These are phyloP conservation scores for Falco novaeseelandiae DNA, from an alignment of 2,797 vertebrate genomes.

Conservation along the genomic window DNA sequence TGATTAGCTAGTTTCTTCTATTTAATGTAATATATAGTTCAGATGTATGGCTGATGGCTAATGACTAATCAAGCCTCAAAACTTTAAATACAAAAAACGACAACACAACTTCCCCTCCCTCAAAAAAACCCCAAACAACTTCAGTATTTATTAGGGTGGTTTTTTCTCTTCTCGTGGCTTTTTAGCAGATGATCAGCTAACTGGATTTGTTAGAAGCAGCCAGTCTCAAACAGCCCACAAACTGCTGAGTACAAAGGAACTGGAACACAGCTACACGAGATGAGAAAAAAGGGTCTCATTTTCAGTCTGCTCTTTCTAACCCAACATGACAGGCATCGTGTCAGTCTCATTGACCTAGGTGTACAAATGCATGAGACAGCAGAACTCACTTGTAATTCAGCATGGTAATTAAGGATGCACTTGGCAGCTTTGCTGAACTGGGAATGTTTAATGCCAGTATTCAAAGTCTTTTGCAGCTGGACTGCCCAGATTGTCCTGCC, in stretches of 20 bases:
- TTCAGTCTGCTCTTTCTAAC: neutral
- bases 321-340: neutral
- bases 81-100: neutral
- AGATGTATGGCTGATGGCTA: neutral
- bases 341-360: neutral
- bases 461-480: neutral
- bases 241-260: neutral
- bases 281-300: neutral
- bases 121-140: neutral
- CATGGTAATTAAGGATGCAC: neutral
- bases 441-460: neutral
- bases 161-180: neutral
- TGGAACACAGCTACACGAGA: neutral
- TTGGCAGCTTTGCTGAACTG: neutral
- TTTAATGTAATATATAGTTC: neutral
- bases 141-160: neutral
- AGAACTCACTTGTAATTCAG: neutral
- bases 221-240: neutral
- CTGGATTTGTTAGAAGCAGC: neutral
- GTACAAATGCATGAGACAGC: neutral
- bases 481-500: neutral
- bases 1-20: neutral
- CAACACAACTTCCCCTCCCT: neutral
- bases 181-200: neutral
- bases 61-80: neutral